Evolutionary conservation across 2,113 vertebrate species (phyloP).

Genomic region (Tyto alba): DNA sequence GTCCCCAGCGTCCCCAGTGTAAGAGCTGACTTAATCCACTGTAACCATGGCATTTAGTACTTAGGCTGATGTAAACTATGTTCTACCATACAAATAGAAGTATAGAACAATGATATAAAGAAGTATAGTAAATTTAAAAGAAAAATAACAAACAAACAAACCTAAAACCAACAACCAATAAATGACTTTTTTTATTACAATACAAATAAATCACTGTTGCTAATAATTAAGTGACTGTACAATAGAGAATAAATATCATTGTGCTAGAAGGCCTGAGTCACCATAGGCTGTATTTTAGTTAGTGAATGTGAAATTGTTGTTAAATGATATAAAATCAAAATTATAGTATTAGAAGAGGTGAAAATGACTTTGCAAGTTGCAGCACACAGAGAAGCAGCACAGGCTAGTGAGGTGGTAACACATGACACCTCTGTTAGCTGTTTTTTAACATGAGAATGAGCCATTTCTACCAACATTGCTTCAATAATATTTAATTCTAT

Average conservation of each 20-base stretch:
- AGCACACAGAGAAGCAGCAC: background rate
- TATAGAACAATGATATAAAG: background rate
- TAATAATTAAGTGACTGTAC: background rate
- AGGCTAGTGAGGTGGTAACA: background rate
- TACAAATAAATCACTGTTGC: background rate
- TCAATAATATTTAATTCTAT: background rate
- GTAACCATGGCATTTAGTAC: background rate
- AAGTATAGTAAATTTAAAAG: background rate
- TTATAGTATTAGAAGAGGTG: background rate
- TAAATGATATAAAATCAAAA: background rate
- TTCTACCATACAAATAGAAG: background rate
- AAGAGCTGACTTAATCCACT: background rate
- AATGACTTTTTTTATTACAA: background rate
- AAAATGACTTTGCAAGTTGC: background rate
- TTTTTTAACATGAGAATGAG: background rate
- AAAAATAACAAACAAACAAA: background rate
- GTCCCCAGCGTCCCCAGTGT: accelerated
- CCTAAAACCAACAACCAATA: background rate
- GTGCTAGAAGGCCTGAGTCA: background rate
- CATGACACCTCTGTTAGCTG: background rate
- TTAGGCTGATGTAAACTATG: background rate
- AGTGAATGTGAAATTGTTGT: background rate
- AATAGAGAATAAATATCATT: background rate
- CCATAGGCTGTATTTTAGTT: background rate
- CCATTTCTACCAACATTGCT: background rate